Evolutionary conservation across 2,888 invertebrate genomes (phyloP).

Genomic region (Lordiphosa andalusiaca): DNA sequence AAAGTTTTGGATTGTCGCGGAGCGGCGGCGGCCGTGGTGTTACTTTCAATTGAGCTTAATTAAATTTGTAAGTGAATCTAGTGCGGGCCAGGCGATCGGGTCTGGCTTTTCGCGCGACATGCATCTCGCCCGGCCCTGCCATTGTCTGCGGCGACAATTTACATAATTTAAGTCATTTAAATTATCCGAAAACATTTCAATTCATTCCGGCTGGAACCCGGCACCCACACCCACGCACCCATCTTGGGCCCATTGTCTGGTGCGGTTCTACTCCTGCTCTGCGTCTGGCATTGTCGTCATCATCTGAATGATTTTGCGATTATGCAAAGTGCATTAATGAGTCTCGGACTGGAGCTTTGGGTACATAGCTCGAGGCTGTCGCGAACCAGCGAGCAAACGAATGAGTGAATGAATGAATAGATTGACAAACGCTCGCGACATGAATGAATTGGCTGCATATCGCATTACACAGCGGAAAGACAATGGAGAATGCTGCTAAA

Average conservation of each 20-base stretch:
- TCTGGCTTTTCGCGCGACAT: constrained; percentile 10
- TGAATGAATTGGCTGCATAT: constrained; percentile 50
- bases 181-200: constrained; percentile 75
- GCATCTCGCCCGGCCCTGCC: constrained; percentile 12
- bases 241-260: constrained; percentile 30
- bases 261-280: background rate
- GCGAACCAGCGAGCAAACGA: constrained; percentile 4
- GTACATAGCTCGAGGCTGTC: constrained; percentile 51
- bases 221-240: constrained; percentile 33
- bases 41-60: constrained; percentile 80
- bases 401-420: constrained; percentile 56
- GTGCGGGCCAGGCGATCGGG: constrained; percentile 65
- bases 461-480: constrained; percentile 64
- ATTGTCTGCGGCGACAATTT: constrained; percentile 77
- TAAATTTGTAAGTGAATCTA: constrained; percentile 81
- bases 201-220: constrained; percentile 45
- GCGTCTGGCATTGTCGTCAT: constrained; percentile 37
- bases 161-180: constrained; percentile 78
- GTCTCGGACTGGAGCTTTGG: constrained; percentile 50
- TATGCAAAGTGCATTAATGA: constrained; percentile 76
- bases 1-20: constrained; percentile 66
- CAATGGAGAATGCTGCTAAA: constrained; percentile 45
- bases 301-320: constrained; percentile 72
- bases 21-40: constrained; percentile 58
- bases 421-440: constrained; percentile 41